Evolutionary conservation across 2,113 vertebrate species (phyloP).

Genomic region (Struthio camelus): DNA sequence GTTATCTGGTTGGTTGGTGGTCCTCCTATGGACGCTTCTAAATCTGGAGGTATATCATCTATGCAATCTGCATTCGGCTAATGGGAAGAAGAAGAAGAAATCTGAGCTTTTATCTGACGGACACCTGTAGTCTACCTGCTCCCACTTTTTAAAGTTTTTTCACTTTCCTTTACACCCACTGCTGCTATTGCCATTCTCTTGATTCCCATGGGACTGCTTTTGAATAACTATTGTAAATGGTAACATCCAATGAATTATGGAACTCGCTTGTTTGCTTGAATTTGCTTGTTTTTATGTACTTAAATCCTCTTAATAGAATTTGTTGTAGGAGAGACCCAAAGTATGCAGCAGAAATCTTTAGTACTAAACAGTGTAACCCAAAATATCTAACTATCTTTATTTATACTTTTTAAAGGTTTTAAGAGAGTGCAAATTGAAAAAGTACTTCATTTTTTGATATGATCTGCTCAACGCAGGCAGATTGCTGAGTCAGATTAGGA

Average conservation of each 20-base stretch:
- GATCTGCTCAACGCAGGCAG: not conserved
- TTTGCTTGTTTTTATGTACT: not conserved
- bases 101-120: not conserved
- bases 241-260: not conserved
- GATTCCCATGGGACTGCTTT: not conserved
- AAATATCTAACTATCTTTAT: not conserved
- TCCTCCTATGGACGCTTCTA: conserved; percentile 86
- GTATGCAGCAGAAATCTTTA: not conserved
- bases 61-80: conserved; percentile 91
- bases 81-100: not conserved
- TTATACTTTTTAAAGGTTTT: not conserved
- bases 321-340: not conserved
- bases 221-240: not conserved
- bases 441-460: not conserved
- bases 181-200: not conserved
- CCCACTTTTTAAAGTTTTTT: not conserved
- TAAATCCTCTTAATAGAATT: not conserved
- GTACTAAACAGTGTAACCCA: not conserved
- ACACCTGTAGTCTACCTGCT: not conserved
- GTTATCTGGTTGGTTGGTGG: conserved; percentile 88
- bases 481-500: conserved; percentile 19
- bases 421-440: not conserved
- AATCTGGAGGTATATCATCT: conserved; percentile 89
- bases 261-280: not conserved
- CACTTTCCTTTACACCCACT: not conserved